These are phyloP conservation scores for Tyrannus savana DNA, from an alignment of 2,113 vertebrate genomes.

Conservation along the genomic window DNA sequence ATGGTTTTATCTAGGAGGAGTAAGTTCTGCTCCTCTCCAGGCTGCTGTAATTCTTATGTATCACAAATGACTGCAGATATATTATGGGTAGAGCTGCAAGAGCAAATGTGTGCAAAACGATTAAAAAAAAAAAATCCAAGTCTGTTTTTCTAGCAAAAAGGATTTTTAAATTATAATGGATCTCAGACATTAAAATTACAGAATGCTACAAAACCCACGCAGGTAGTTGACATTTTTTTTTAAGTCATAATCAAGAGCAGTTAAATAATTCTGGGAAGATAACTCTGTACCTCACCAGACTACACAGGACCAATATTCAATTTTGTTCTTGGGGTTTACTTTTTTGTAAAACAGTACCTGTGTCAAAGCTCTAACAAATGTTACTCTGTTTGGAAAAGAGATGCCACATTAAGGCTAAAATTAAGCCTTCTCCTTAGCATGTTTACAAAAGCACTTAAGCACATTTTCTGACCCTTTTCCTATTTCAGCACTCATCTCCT, in stretches of 20 bases:
- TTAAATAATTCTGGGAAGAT: not conserved
- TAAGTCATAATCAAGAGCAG: not conserved
- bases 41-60: rapidly evolving
- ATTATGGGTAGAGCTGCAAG: not conserved
- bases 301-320: rapidly evolving
- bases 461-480: not conserved
- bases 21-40: not conserved
- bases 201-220: not conserved
- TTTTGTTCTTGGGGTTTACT: not conserved
- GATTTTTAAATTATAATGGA: not conserved
- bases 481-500: not conserved
- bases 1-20: not conserved
- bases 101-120: rapidly evolving
- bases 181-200: not conserved
- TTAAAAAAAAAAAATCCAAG: not conserved
- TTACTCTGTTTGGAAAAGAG: not conserved
- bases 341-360: not conserved
- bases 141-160: not conserved
- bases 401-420: not conserved
- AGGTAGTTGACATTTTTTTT: rapidly evolving
- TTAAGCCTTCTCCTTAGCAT: not conserved
- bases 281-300: not conserved
- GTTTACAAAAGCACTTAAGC: not conserved
- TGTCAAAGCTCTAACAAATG: not conserved
- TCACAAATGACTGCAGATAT: not conserved